A percentile compares a stretch with the other conserved stretches of the same genome.
Conservation (phyloP, 2,888 invertebrate species). For the Conus canariensis region DNA sequence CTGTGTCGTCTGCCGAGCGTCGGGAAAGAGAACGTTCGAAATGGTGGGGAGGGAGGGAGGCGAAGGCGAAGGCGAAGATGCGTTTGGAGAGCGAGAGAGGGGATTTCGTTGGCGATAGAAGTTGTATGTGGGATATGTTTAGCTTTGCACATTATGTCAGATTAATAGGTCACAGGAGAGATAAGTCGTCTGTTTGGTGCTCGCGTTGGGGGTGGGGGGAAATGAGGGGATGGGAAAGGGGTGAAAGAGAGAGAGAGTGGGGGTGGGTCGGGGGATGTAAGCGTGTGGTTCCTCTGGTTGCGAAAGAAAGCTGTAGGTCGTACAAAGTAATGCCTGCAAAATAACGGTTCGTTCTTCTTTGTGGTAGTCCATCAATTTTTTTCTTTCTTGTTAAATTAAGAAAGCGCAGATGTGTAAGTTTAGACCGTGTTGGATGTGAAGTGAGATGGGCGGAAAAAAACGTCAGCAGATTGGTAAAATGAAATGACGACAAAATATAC, state of each 20-base stretch:
- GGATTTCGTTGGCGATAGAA: background rate
- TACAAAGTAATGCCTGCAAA: too few species aligned
- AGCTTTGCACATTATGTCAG: background rate
- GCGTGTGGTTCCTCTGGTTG: too few species aligned
- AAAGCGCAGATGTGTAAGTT: too few species aligned
- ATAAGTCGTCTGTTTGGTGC: background rate
- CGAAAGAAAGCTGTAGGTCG: too few species aligned
- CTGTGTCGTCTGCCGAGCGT: constrained; percentile 37
- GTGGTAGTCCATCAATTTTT: too few species aligned
- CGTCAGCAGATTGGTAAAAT: too few species aligned
- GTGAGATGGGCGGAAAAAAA: too few species aligned
- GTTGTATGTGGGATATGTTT: background rate
- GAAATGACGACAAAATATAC: too few species aligned
- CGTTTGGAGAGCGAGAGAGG: background rate
- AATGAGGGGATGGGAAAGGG: background rate
- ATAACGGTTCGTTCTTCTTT: too few species aligned
- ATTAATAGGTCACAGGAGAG: background rate
- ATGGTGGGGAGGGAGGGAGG: background rate
- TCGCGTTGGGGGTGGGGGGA: background rate
- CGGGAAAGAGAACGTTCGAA: background rate
- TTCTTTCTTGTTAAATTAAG: too few species aligned
- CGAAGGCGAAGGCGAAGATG: background rate
- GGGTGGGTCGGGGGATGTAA: too few species aligned
- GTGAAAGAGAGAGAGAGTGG: background rate
- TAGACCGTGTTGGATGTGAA: too few species aligned